Evolutionary conservation across 2,888 invertebrate species (phyloP), one percentile per base, ranked within the genome.

Genomic region (Yponomeuta cagnagella): DNA sequence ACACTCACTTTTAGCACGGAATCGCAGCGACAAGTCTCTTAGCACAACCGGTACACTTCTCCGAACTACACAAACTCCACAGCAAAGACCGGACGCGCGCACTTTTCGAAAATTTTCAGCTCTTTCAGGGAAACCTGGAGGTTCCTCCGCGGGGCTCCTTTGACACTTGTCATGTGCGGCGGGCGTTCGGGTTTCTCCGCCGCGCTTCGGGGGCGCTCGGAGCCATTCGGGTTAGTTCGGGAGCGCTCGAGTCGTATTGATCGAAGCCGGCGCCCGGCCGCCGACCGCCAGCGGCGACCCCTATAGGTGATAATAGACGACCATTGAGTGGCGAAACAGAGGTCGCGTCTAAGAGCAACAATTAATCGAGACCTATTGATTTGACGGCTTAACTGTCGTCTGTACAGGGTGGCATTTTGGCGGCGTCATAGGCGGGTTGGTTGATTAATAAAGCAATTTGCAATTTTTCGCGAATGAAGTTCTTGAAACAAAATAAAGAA

Each of bases 281-380:
- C 89, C 76, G 89, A 88, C 86, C 91, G 77, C 84, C 85, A 84
- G 52, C 88, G 88, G 68, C 88, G 88, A 88, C 89, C 88, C 86
- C 88, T 80, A 79, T 79, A 79, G 83, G 81, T 80, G 81, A 82
- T 89, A 89, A 90, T 88, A 86, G 37, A 58, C 15, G 52, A 12
- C 52, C 52, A 15, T 58, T 58, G 15, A 3, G 85, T 86, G 82
- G 84, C 87, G 10, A 58, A 52, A 68, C 58, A 37, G 3, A 71
- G 48, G 80, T 82, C 87, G 85, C 85, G 83, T 78, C 82, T 80
- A 79, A 82, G 84, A 84, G 79, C 83, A 86, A 84, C 80, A 88
- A 90, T 90, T 88, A 89, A 90, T 89, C 87, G 86, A 81, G 80
- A 82, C 87, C 86, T 88, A 90, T 91, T 90, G 90, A 90, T 90